These are phyloP conservation scores for Caenorhabditis virilis DNA, from an alignment of 2,888 invertebrate species.

Conservation along the genomic window DNA sequence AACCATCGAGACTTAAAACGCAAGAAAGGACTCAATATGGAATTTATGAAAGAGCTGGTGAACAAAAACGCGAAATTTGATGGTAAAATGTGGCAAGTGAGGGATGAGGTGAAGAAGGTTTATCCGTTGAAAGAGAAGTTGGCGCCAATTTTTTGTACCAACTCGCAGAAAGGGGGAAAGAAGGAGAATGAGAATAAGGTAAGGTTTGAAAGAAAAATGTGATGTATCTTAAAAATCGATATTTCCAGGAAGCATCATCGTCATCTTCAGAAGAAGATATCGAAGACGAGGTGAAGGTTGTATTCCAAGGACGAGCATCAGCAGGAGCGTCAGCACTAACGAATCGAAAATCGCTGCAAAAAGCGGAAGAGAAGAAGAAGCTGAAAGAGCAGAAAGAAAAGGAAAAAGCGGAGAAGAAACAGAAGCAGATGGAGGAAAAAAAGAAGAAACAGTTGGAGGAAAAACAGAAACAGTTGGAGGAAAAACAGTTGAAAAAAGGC, in stretches of 20 bases:
- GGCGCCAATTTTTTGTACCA: constrained; percentile 23
- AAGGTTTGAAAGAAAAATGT: no score
- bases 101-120: constrained; percentile 6
- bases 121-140: constrained; percentile 13
- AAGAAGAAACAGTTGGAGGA: constrained; percentile 19
- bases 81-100: constrained; percentile 23
- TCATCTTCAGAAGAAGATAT: neutral
- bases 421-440: constrained; percentile 11
- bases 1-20: constrained; percentile 31
- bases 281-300: neutral
- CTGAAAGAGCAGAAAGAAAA: neutral
- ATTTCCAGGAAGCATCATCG: neutral
- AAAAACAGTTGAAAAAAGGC: constrained; percentile 8
- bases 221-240: no score
- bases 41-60: constrained; percentile 19
- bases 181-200: neutral
- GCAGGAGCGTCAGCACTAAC: constrained; percentile 4
- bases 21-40: constrained; percentile 15
- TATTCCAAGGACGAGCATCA: constrained; percentile 1
- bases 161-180: constrained; percentile 1
- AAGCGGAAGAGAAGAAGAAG: neutral
- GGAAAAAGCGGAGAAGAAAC: constrained; percentile 4
- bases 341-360: constrained; percentile 6
- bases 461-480: constrained; percentile 7
- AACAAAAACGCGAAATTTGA: constrained; percentile 16